A percentile compares a stretch with the other conserved stretches of the same genome.
Evolutionary conservation across 2,888 invertebrate genomes (phyloP).

Genomic region (Ornithoptera alexandrae): DNA sequence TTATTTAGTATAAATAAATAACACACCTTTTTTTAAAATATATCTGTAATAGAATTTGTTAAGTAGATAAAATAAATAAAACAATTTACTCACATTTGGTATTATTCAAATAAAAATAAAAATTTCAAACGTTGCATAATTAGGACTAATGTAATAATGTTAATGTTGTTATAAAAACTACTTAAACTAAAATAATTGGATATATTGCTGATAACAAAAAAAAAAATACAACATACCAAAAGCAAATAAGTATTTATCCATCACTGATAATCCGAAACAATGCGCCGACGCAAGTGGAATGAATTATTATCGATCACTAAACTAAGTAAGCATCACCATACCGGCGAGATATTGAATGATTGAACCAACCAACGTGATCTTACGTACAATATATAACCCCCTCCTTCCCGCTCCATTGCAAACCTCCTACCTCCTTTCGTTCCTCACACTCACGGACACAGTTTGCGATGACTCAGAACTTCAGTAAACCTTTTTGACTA

Average conservation of each 20-base stretch:
- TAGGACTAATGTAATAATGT: too few species aligned
- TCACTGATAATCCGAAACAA: conserved; percentile 1
- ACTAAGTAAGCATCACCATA: conserved; percentile 9
- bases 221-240: conserved; percentile 17
- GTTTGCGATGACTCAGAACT: conserved; percentile 15
- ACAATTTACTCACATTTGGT: too few species aligned
- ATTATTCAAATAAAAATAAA: too few species aligned
- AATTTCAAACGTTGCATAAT: too few species aligned
- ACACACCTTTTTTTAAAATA: too few species aligned
- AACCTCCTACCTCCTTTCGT: conserved; percentile 10
- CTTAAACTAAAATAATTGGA: too few species aligned
- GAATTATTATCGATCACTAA: conserved; percentile 12
- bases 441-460: conserved; percentile 11
- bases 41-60: too few species aligned
- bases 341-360: conserved; percentile 9
- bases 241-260: conserved; percentile 9
- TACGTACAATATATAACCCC: conserved; percentile 21
- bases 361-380: conserved; percentile 10
- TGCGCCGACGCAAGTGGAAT: conserved; percentile 8
- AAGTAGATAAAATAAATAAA: too few species aligned
- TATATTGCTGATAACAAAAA: background rate
- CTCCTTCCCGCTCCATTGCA: conserved; percentile 17
- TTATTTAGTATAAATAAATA: too few species aligned
- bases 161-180: too few species aligned
- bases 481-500: conserved; percentile 2